Evolutionary conservation across 2,113 vertebrate species (phyloP).

Genomic region (Camelus dromedarius): DNA sequence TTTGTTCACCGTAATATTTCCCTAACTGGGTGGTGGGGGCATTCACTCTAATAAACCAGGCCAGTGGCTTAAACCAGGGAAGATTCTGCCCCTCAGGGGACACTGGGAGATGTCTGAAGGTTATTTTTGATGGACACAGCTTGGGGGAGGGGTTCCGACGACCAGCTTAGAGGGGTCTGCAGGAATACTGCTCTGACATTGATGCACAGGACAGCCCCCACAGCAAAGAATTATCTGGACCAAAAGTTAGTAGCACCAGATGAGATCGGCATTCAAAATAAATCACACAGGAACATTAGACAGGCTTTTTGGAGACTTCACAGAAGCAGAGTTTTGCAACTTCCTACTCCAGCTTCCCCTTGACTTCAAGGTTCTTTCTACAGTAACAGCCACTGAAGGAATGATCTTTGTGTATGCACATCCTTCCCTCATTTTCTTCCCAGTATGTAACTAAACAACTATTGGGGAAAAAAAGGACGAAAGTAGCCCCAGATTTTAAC

Average conservation of each 20-base stretch:
- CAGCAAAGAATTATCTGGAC: background rate
- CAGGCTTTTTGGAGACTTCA: background rate
- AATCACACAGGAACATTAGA: background rate
- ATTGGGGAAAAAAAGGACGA: background rate
- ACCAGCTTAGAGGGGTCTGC: background rate
- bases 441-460: background rate
- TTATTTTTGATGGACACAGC: background rate
- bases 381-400: background rate
- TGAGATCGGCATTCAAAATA: background rate
- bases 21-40: background rate
- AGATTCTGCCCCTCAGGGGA: no score
- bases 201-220: background rate
- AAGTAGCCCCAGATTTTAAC: background rate
- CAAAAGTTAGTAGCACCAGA: background rate
- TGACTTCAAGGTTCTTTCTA: background rate
- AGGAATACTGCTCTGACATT: no score
- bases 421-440: background rate
- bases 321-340: background rate
- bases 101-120: background rate
- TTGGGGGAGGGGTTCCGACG: background rate
- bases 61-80: background rate
- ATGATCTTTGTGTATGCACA: background rate
- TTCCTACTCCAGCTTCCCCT: background rate
- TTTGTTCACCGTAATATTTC: background rate
- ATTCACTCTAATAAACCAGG: background rate